phyloP scores from a whole-genome alignment of 2,797 vertebrate genomes.

The Netta rufina region DNA sequence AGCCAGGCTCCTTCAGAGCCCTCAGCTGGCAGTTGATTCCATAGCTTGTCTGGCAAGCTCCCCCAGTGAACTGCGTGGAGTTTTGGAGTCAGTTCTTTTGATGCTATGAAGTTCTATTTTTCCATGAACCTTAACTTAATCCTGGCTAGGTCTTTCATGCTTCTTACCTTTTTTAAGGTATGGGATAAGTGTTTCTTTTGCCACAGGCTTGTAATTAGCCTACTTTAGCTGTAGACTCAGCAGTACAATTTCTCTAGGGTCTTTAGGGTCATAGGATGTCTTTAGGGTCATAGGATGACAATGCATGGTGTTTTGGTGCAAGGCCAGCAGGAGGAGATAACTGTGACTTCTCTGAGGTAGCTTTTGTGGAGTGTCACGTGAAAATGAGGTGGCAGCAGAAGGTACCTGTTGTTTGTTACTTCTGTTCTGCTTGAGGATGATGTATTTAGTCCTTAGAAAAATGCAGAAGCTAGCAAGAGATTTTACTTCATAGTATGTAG shows the following conservation, averaged over 20 bases:
- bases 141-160: neutral
- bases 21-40: neutral
- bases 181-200: neutral
- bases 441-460: neutral
- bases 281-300: neutral
- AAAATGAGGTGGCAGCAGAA: neutral
- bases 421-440: neutral
- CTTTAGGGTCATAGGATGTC: neutral
- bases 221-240: neutral
- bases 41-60: neutral
- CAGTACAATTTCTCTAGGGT: fast-evolving
- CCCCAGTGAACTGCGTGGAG: neutral
- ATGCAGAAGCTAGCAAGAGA: neutral
- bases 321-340: neutral
- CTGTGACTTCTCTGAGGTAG: neutral
- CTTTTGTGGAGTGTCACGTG: neutral
- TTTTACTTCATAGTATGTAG: neutral
- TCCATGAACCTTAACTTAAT: neutral
- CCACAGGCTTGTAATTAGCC: neutral
- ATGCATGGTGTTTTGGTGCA: neutral
- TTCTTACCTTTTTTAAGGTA: neutral
- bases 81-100: neutral
- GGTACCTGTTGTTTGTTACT: neutral
- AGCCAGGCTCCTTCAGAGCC: neutral
- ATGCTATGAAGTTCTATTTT: neutral